These are phyloP conservation scores for Chouioia cunea DNA, from an alignment of 2,888 invertebrate species.

Conservation along the genomic window DNA sequence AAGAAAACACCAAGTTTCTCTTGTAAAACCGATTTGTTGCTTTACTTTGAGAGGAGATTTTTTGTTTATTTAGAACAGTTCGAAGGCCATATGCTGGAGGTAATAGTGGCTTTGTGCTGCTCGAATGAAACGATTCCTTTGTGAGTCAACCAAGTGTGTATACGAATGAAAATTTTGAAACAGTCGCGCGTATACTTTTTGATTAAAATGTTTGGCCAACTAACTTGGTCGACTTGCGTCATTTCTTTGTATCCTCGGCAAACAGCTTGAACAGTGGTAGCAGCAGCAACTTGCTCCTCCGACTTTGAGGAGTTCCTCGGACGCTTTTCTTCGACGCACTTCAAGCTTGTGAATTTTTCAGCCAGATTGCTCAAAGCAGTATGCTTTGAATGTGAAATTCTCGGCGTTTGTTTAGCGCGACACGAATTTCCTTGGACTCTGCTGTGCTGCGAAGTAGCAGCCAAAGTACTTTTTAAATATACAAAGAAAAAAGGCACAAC, in stretches of 20 bases:
- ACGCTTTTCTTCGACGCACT: neutral
- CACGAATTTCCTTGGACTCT: constrained; percentile 49
- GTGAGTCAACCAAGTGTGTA: neutral
- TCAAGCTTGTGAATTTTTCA: neutral
- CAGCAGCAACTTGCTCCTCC: constrained; percentile 64
- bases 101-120: neutral
- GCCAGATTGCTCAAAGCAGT: neutral
- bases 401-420: too few species aligned
- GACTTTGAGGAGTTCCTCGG: constrained; percentile 55
- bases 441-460: constrained; percentile 45
- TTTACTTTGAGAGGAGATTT: too few species aligned
- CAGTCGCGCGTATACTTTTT: neutral
- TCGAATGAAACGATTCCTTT: constrained; percentile 20
- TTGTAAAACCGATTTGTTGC: too few species aligned
- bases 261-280: constrained; percentile 64
- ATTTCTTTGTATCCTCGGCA: constrained; percentile 63
- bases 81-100: constrained; percentile 21
- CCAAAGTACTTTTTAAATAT: constrained; percentile 14
- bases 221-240: constrained; percentile 57
- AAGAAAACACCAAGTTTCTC: too few species aligned
- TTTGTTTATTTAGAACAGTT: neutral
- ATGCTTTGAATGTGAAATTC: constrained; percentile 3
- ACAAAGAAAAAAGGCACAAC: constrained; percentile 23
- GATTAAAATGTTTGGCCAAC: constrained; percentile 29
- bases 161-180: neutral